Evolutionary conservation across 2,888 invertebrate genomes (phyloP), one percentile per base, ranked within the genome.

Genomic region (Hirudinaria manillensis): DNA sequence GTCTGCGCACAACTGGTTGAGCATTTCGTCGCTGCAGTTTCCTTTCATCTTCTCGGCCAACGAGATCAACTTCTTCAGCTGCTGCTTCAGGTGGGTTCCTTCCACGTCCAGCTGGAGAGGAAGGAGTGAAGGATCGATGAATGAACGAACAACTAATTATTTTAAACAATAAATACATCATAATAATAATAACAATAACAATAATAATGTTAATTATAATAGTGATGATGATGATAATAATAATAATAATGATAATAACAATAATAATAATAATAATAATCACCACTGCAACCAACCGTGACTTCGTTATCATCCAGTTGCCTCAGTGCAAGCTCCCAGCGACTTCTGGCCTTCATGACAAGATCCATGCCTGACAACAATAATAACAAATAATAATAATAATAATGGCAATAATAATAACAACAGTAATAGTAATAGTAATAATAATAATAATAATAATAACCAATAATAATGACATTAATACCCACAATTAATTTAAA

Each of bases 251-350:
- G n/a, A n/a, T n/a, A n/a, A n/a, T n/a, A n/a, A n/a, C n/a, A n/a
- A n/a, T n/a, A n/a, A n/a, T n/a, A n/a, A n/a, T n/a, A n/a, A n/a
- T n/a, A n/a, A n/a, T n/a, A n/a, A n/a, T n/a, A n/a, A n/a, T n/a
- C n/a, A n/a, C n/a, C n/a, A n/a, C n/a, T n/a, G 27, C 24, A 29
- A 27, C 27, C 67, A 67, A 36, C 66, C 53, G 38, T 27, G 38
- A 56, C 76, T 21, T 76, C 71, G 66, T 65, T 73, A 21, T 77
- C 70, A 13, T 78, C 81, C 75, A 84, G 78, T 72, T 82, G 82
- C 79, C 81, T 90, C 79, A 96, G 86, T 19, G 95, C 94, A 86
- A 96, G 94, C 86, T 97, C 95, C 95, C 95, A 96, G 27, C 75
- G 51, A 45, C 68, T 32, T 51, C 56, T 27, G 0, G 76, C 76